Percentiles rank a stretch among this genome's conserved stretches.
Evolutionary conservation across 1,140 invertebrate species (phyloP).

Genomic region (Drosophila orosa): DNA sequence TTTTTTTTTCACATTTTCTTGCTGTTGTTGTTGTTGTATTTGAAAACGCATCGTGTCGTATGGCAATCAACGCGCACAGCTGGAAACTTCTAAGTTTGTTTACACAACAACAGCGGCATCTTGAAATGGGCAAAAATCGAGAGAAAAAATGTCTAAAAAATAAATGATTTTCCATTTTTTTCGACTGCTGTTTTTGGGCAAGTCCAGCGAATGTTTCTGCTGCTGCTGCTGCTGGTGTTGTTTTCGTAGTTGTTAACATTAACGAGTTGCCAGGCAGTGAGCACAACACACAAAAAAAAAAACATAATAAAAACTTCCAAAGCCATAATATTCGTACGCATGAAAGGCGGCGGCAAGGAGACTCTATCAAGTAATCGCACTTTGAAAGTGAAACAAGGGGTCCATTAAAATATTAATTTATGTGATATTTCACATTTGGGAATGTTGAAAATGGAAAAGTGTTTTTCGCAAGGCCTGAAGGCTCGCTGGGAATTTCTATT

Average conservation of each 20-base stretch:
- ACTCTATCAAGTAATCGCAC: slow-evolving; percentile 19
- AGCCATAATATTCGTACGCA: slow-evolving; percentile 29
- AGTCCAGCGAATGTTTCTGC: slow-evolving; percentile 23
- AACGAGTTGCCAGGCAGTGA: slow-evolving; percentile 36
- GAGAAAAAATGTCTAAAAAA: slow-evolving; percentile 8
- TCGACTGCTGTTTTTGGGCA: slow-evolving; percentile 42
- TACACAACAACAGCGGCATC: slow-evolving; percentile 49
- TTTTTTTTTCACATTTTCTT: slow-evolving; percentile 21
- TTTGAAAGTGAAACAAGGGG: slow-evolving; percentile 28
- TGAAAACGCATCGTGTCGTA: slow-evolving; percentile 79
- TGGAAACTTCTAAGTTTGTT: slow-evolving; percentile 76
- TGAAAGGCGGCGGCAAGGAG: slow-evolving; percentile 36
- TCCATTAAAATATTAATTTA: slow-evolving; percentile 37
- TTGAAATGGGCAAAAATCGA: slow-evolving; percentile 50
- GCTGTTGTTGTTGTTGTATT: slow-evolving; percentile 48
- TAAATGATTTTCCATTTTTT: slow-evolving; percentile 44
- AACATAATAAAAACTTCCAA: slow-evolving; percentile 19
- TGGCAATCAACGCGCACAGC: slow-evolving; percentile 77
- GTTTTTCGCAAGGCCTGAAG: slow-evolving; percentile 1
- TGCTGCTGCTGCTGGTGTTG: slow-evolving; percentile 16
- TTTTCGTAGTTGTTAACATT: slow-evolving; percentile 50
- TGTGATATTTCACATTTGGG: slow-evolving; percentile 16
- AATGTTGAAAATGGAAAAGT: background rate
- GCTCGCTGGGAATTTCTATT: background rate
- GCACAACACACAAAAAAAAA: background rate